Percentiles rank a stretch among this genome's conserved stretches.
Evolutionary conservation across 2,797 vertebrate genomes (phyloP).

Genomic region (Enteromius trimaculatus): DNA sequence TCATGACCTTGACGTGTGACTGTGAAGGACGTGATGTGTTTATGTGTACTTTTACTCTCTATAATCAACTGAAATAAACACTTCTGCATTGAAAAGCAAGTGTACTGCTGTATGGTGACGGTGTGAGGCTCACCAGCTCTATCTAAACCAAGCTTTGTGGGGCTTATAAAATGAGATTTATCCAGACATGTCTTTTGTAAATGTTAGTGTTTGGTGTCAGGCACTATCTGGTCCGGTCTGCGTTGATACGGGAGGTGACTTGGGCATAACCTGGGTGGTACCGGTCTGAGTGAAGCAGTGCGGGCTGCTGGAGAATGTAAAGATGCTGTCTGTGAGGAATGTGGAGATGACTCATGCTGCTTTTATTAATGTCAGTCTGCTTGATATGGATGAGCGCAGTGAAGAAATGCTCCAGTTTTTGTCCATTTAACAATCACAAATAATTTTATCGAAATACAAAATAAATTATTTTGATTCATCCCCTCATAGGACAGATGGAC

Average conservation of each 20-base stretch:
- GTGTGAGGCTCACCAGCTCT: slow-evolving; percentile 22
- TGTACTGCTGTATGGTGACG: slow-evolving; percentile 31
- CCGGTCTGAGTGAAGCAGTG: slow-evolving; percentile 33
- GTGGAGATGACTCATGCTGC: slow-evolving; percentile 27
- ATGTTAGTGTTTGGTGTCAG: slow-evolving; percentile 48
- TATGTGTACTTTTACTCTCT: slow-evolving; percentile 33
- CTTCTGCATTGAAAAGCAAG: slow-evolving; percentile 17
- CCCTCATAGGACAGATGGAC: neutral
- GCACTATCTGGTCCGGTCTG: slow-evolving; percentile 22
- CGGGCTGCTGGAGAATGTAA: slow-evolving; percentile 44
- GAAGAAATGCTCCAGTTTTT: neutral
- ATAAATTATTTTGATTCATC: too few species aligned
- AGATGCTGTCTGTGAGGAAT: slow-evolving; percentile 56
- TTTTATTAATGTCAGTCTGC: neutral
- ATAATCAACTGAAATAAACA: slow-evolving; percentile 30
- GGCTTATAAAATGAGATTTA: slow-evolving; percentile 8
- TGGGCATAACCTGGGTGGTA: slow-evolving; percentile 39
- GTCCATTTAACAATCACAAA: neutral
- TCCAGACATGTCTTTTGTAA: slow-evolving; percentile 30
- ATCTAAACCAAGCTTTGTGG: slow-evolving; percentile 4
- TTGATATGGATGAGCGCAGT: neutral
- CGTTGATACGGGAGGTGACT: slow-evolving; percentile 37
- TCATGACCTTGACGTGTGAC: slow-evolving; percentile 6
- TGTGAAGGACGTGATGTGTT: slow-evolving; percentile 3
- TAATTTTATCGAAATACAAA: neutral